These are phyloP conservation scores for Erinaceus europaeus DNA, from an alignment of 2,113 vertebrate species.

Conservation along the genomic window DNA sequence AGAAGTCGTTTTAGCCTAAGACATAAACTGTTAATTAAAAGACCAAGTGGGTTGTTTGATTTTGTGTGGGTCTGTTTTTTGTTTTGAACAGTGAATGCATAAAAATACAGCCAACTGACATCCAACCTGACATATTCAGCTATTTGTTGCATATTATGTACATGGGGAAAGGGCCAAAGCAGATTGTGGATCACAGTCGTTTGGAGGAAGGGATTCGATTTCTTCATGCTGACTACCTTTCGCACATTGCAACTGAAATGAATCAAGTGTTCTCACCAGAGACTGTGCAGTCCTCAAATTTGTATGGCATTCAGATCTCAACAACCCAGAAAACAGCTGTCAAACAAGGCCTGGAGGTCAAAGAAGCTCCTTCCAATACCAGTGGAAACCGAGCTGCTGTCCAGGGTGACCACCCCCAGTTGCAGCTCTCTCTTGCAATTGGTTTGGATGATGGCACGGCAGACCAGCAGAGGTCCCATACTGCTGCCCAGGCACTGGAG, in stretches of 20 bases:
- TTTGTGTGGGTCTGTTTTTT: slow-evolving; percentile 64
- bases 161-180: slow-evolving; percentile 94
- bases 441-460: slow-evolving; percentile 86
- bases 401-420: slow-evolving; percentile 82
- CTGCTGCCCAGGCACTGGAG: slow-evolving; percentile 79
- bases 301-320: slow-evolving; percentile 98
- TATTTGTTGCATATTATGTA: slow-evolving; percentile 99
- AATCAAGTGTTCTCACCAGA: slow-evolving; percentile 84
- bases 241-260: slow-evolving; percentile 85
- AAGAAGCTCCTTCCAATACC: slow-evolving; percentile 78
- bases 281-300: slow-evolving; percentile 90
- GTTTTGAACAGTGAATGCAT: slow-evolving; percentile 92
- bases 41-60: slow-evolving; percentile 40
- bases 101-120: slow-evolving; percentile 98
- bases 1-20: slow-evolving; percentile 43
- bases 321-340: slow-evolving; percentile 86
- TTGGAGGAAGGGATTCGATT: slow-evolving; percentile 97
- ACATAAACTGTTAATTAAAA: slow-evolving; percentile 12
- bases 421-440: slow-evolving; percentile 87
- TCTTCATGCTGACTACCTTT: slow-evolving; percentile 95
- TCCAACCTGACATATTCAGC: slow-evolving; percentile 98
- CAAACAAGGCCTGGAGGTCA: slow-evolving; percentile 83
- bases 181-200: slow-evolving; percentile 91
- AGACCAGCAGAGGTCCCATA: slow-evolving; percentile 79
- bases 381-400: slow-evolving; percentile 72